Evolutionary conservation across 2,888 invertebrate genomes (phyloP).

Genomic region (Drosophila differens): DNA sequence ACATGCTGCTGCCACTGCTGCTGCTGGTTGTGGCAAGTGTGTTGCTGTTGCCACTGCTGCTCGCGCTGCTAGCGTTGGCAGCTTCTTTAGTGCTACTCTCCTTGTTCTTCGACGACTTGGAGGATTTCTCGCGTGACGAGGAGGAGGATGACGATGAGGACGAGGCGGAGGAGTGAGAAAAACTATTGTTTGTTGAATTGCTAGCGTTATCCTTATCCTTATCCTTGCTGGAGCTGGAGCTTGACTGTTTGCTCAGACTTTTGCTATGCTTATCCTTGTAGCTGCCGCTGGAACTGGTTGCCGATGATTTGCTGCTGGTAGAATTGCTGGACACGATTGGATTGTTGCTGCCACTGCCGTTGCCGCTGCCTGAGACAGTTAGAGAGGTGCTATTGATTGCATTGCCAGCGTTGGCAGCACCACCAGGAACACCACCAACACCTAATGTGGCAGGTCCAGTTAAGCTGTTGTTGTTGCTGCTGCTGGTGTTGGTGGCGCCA

Average conservation of each 20-base stretch:
- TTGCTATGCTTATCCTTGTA: slow-evolving; percentile 85
- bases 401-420: slow-evolving; percentile 22
- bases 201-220: slow-evolving; percentile 78
- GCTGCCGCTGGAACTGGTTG: slow-evolving; percentile 70
- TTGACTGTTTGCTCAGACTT: slow-evolving; percentile 77
- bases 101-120: slow-evolving; percentile 84
- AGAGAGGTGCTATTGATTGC: slow-evolving; percentile 30
- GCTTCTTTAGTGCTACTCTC: slow-evolving; percentile 59
- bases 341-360: slow-evolving; percentile 4
- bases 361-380: slow-evolving; percentile 18
- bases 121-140: slow-evolving; percentile 83
- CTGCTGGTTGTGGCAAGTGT: slow-evolving; percentile 31
- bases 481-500: slow-evolving; percentile 17
- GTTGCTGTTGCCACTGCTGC: slow-evolving; percentile 37
- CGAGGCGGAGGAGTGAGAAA: slow-evolving; percentile 63
- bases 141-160: slow-evolving; percentile 83
- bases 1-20: slow-evolving; percentile 41
- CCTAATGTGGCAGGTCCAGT: slow-evolving; percentile 16
- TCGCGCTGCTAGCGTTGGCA: slow-evolving; percentile 29
- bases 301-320: slow-evolving; percentile 41
- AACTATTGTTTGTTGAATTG: slow-evolving; percentile 57
- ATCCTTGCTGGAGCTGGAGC: slow-evolving; percentile 83
- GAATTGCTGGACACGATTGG: slow-evolving; percentile 35
- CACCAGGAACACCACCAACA: slow-evolving; percentile 43
- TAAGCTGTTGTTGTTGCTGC: slow-evolving; percentile 29